Conservation (phyloP, 2,113 vertebrate genomes). For the Anoura caudifer region DNA sequence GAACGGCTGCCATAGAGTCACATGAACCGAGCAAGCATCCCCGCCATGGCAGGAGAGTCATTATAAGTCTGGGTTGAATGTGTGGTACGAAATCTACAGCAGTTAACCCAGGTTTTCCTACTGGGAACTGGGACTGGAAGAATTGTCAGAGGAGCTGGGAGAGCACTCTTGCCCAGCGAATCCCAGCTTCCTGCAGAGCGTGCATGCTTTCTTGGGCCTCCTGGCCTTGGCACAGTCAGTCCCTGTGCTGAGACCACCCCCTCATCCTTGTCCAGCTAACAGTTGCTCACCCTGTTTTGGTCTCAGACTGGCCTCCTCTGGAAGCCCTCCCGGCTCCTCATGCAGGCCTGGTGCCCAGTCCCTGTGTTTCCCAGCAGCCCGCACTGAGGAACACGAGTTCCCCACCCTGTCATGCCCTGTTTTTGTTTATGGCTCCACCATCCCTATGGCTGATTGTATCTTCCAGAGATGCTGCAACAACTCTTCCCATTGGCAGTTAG, state of each 20-base stretch:
- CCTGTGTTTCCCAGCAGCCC: background rate
- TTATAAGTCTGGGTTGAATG: background rate
- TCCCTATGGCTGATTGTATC: accelerated
- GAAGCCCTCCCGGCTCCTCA: background rate
- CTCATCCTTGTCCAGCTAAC: background rate
- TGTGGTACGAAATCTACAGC: background rate
- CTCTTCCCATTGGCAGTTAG: background rate
- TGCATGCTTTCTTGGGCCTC: accelerated
- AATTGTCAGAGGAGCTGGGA: background rate
- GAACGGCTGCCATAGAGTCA: no score
- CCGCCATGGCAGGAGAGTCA: accelerated
- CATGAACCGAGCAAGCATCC: no score
- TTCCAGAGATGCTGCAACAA: background rate
- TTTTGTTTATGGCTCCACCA: background rate
- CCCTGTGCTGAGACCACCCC: background rate
- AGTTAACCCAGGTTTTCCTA: accelerated
- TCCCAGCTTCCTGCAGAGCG: background rate
- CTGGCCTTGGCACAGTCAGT: background rate
- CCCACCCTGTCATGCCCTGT: accelerated
- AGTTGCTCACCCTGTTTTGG: background rate
- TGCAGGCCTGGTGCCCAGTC: accelerated
- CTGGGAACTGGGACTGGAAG: accelerated
- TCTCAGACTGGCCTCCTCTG: background rate
- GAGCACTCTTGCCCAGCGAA: accelerated
- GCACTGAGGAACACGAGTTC: accelerated